Evolutionary conservation across 2,113 vertebrate species (phyloP), one percentile per base, ranked within the genome.

Genomic region (Azemiops feae): DNA sequence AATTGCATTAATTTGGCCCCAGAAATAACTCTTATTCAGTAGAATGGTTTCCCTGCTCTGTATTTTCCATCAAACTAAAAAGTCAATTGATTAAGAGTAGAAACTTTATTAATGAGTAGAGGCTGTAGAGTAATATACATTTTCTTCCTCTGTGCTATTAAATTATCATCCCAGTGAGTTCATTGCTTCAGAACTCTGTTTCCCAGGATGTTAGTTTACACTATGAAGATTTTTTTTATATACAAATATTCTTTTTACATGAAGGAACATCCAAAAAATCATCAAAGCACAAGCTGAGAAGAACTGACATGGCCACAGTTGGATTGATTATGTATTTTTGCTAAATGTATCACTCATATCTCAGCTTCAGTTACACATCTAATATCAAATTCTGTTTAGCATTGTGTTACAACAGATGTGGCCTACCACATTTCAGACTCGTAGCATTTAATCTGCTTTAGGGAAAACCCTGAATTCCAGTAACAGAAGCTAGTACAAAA

Each of bases 21-120:
- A 0, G 3, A 85, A 92, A 60, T 92, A 5, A 27, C 14, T 94
- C 16, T 30, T 4, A 1, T 74, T 4, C 39, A 9, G 7, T 47
- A 23, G 85, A 0, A 0, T 30, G 54, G 58, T 90, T 1, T 57
- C 81, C 90, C 88, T 30, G 14, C n/a, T 91, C 92, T 53, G 87
- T 81, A 27, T 92, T 55, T 90, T 6, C 69, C 91, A 64, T 43
- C 53, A 22, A 20, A 10, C 87, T 94, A 93, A 69, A 69, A 91
- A 91, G 69, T 52, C 57, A 14, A 5, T 0, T 57, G 10, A 25
- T 89, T 34, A 81, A 89, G 30, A 27, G 5, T 43, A 18, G 52
- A 87, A 18, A 18, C 45, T 57, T 85, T 47, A 89, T n/a, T 47
- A 14, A 54, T 18, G 5, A 16, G n/a, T 39, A 30, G 25, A 85